Evolutionary conservation across 2,797 vertebrate genomes (phyloP).

Genomic region (Chromis chromis): DNA sequence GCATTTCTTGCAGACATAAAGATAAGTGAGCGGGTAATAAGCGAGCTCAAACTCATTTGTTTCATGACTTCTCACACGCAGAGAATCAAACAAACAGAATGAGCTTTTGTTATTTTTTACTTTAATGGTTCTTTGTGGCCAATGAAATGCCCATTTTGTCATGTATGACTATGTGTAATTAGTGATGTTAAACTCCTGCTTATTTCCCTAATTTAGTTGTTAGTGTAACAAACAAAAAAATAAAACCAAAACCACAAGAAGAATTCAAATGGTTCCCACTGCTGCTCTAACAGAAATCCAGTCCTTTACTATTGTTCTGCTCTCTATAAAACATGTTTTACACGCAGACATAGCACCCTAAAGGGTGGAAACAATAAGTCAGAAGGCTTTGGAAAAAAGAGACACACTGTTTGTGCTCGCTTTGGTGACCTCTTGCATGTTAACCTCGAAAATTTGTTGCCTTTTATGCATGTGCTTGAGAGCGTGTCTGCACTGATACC

Average conservation of each 20-base stretch:
- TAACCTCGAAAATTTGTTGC: slow-evolving; percentile 24
- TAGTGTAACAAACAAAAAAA: slow-evolving; percentile 16
- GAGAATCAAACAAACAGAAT: slow-evolving; percentile 10
- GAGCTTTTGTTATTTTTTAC: slow-evolving; percentile 1
- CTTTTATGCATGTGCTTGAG: slow-evolving; percentile 19
- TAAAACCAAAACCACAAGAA: slow-evolving; percentile 71
- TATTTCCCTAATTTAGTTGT: slow-evolving; percentile 52
- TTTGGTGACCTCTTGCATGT: slow-evolving; percentile 11
- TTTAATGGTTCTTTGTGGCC: slow-evolving; percentile 25
- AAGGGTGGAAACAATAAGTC: slow-evolving; percentile 43
- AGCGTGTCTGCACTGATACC: slow-evolving; percentile 29
- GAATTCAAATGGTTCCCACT: slow-evolving; percentile 50
- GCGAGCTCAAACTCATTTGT: slow-evolving; percentile 28
- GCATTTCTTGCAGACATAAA: slow-evolving; percentile 49
- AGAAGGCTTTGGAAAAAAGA: slow-evolving; percentile 25
- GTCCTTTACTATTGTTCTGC: slow-evolving; percentile 44
- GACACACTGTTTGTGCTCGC: neutral
- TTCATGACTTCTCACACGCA: slow-evolving; percentile 24
- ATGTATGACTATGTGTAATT: slow-evolving; percentile 44
- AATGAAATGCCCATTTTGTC: slow-evolving; percentile 29
- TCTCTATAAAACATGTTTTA: slow-evolving; percentile 55
- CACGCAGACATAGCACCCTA: slow-evolving; percentile 49
- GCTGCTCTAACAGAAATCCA: slow-evolving; percentile 48
- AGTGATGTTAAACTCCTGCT: slow-evolving; percentile 41
- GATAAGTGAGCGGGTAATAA: slow-evolving; percentile 42